Evolutionary conservation across 1,140 invertebrate genomes (phyloP), one percentile per base, ranked within the genome.

Genomic region (Leguminivora glycinivorella): DNA sequence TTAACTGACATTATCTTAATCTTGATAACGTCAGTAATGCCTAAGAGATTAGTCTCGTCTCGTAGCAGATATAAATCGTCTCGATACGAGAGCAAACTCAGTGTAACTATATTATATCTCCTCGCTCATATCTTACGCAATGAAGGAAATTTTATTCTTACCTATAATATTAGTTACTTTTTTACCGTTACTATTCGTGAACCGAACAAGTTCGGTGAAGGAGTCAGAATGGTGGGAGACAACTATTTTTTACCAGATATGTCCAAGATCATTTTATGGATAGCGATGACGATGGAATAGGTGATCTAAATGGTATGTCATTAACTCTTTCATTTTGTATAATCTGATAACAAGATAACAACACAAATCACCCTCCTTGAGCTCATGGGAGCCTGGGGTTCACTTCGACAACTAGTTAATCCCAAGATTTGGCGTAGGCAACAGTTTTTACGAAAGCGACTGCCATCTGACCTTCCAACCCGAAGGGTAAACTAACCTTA

Each of bases 231-330:
- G 96, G 96, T 97, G 95, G 94, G 93, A 95, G 75, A 94, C 93
- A 22, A 94, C 94, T 0, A 89, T 94, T 4, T 94, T 96, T 75
- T 97, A 97, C 85, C 95, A 97, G 87, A 94, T 97, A 56, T 96
- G 96, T 77, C 95, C 95, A 0, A 91, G 95, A 66, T 96, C 96
- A 43, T 96, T 97, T 97, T 81, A 93, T 92, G 85, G 96, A 97
- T 83, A 93, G 93, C 22, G 88, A 96, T 82, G 93, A 93, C 4
- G 95, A 96, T 80, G 87, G 85, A 2, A 83, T 89, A 52, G 87
- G 87, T 47, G 87, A 89, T 72, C 58, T 89, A 12, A 88, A 87
- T 68, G 87, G 87, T 87, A 79, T 74, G 56, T 31, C 22, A 67
- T 56, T 29, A 63, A n/a, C 4, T 43, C 40, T n/a, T n/a, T n/a